A percentile compares a stretch with the other conserved stretches of the same genome.
These are phyloP conservation scores for Geococcyx californianus DNA, from an alignment of 2,113 vertebrate genomes.

Conservation along the genomic window DNA sequence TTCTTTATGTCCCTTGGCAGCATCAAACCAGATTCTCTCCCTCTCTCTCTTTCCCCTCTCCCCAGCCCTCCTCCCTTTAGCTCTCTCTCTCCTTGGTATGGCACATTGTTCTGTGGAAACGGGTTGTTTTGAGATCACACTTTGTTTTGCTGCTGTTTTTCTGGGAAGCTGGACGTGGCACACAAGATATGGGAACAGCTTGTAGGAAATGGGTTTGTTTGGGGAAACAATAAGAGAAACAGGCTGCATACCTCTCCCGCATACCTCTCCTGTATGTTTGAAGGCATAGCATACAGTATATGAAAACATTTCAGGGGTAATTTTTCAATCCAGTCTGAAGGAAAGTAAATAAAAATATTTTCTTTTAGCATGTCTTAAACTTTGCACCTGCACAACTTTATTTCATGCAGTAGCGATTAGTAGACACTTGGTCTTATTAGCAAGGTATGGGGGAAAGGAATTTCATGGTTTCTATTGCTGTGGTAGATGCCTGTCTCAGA, in stretches of 20 bases:
- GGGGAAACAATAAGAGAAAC: constrained; percentile 37
- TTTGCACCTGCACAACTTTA: no score
- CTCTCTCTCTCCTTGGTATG: neutral
- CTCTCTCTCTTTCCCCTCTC: neutral
- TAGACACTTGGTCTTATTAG: no score
- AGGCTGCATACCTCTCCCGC: neutral
- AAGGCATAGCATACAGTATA: neutral
- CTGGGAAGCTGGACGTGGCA: constrained; percentile 32
- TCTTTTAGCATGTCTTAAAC: no score
- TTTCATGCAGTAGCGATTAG: no score
- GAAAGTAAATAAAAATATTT: no score
- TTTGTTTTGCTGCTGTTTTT: constrained; percentile 70
- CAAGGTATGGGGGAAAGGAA: no score
- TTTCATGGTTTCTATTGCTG: no score
- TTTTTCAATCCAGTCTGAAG: no score
- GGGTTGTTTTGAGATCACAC: constrained; percentile 69
- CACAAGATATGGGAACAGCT: constrained; percentile 61
- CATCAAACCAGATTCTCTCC: neutral
- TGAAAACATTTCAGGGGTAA: neutral
- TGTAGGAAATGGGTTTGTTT: constrained; percentile 57
- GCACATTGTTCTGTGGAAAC: constrained; percentile 61
- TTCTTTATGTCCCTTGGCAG: neutral
- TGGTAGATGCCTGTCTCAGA: no score
- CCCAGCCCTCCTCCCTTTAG: neutral
- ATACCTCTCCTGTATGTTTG: neutral